Evolutionary conservation across 2,797 vertebrate genomes (phyloP), one percentile per base, ranked within the genome.

Genomic region (Gorsachius magnificus): DNA sequence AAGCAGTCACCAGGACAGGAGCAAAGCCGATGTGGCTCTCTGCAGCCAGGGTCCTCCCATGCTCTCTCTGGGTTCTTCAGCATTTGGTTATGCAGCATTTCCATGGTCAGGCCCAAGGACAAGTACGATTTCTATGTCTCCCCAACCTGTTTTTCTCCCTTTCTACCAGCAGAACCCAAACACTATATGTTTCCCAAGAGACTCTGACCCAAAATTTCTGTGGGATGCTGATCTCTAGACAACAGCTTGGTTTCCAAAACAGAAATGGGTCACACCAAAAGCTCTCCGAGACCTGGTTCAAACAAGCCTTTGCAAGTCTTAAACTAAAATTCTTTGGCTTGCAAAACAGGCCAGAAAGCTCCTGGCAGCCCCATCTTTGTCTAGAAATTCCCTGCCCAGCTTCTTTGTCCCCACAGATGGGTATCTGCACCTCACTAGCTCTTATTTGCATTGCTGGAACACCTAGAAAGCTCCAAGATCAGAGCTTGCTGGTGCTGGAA

Each of bases 361-460:
- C 22, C 75, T 56, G 68, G 83, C 72, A 92, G 72, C 16, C 29
- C 45, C 2, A 3, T 74, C n/a, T 84, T 74, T 54, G n/a, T 89
- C 86, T 70, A 92, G 20, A 91, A 90, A 92, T 75, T 71, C 36
- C 64, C 29, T 88, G 58, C 80, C 54, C 46, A 60, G 28, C 50
- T 88, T 65, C 71, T 96, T 83, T 87, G 94, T 61, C 91, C 88
- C 46, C 71, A 77, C 14, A 95, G 81, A 95, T 57, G 28, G 71
- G 1, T 93, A 95, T 80, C 83, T 87, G 71, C 41, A 46, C 51
- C 86, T 84, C 81, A 43, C 58, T 24, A 66, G 16, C 29, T 95
- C 45, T 77, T 35, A 93, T 77, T 83, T 94, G 92, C 83, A 89
- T 96, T 89, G 46, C 86, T 95, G 88, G 68, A 95, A 87, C 71